These are phyloP conservation scores for Eledone cirrhosa DNA, from an alignment of 2,888 invertebrate genomes.

Conservation along the genomic window DNA sequence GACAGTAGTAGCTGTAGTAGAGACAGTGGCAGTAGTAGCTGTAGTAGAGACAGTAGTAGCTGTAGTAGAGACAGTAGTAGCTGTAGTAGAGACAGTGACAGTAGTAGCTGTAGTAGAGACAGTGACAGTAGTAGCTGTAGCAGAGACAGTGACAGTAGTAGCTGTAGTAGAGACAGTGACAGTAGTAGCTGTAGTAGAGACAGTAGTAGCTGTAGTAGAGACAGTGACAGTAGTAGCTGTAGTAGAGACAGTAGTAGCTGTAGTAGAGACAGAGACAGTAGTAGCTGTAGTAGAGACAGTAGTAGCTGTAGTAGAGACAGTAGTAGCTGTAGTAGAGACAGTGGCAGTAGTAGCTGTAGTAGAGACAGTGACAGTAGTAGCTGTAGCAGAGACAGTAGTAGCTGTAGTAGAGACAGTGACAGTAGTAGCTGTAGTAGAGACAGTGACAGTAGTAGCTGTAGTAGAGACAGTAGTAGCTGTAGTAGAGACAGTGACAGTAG, in stretches of 20 bases:
- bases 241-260: neutral
- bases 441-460: constrained; percentile 5
- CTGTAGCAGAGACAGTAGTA: too few relatives aligned
- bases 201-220: neutral
- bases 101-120: neutral
- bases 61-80: neutral
- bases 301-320: constrained; percentile 16
- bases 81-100: neutral
- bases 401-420: neutral
- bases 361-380: neutral
- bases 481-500: constrained; percentile 12
- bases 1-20: too few relatives aligned
- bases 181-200: neutral
- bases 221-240: neutral
- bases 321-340: too few relatives aligned
- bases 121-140: neutral
- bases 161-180: neutral
- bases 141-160: too few relatives aligned
- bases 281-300: neutral
- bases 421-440: neutral
- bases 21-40: neutral
- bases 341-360: constrained; percentile 9
- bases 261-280: too few relatives aligned
- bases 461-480: constrained; percentile 12
- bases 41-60: neutral